Conservation (phyloP, 1,140 invertebrate species). For the Drosophila mauritiana region DNA sequence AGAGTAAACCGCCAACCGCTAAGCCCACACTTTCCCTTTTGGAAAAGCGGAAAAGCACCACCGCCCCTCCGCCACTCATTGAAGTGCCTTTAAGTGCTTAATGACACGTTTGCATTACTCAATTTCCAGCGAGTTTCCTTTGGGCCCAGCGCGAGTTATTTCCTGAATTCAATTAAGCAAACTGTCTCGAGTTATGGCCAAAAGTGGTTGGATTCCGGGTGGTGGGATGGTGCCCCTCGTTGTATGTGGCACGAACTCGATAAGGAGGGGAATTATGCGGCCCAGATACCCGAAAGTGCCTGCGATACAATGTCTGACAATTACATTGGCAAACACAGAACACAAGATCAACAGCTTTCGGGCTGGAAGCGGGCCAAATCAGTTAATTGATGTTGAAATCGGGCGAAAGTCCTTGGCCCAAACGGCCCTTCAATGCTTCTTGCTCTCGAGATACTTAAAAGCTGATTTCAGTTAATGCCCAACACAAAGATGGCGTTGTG, state of each 20-base stretch:
- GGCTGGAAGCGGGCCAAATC: slow-evolving; percentile 31
- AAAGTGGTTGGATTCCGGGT: slow-evolving; percentile 5
- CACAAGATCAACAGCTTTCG: slow-evolving; percentile 30
- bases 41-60: slow-evolving; percentile 8
- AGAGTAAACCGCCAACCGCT: slow-evolving; percentile 58
- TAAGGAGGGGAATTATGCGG: slow-evolving; percentile 28
- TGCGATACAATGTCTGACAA: slow-evolving; percentile 20
- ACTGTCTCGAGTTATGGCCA: slow-evolving; percentile 60
- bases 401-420: slow-evolving; percentile 1
- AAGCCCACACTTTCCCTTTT: slow-evolving; percentile 14
- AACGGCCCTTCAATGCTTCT: not conserved
- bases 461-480: slow-evolving; percentile 7
- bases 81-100: slow-evolving; percentile 76
- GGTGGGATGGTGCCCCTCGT: not conserved
- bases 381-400: slow-evolving; percentile 46
- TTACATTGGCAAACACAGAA: slow-evolving; percentile 13
- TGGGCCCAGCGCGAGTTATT: slow-evolving; percentile 44
- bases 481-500: not conserved
- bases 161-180: slow-evolving; percentile 77
- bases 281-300: slow-evolving; percentile 4
- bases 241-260: not conserved
- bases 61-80: not conserved
- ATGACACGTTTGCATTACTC: slow-evolving; percentile 77
- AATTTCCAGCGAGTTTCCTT: slow-evolving; percentile 53
- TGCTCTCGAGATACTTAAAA: slow-evolving; percentile 1